Evolutionary conservation across 92 coral and sea anemone species (phyloP), one percentile per base, ranked within the genome.

Genomic region (Porites cylindrica): DNA sequence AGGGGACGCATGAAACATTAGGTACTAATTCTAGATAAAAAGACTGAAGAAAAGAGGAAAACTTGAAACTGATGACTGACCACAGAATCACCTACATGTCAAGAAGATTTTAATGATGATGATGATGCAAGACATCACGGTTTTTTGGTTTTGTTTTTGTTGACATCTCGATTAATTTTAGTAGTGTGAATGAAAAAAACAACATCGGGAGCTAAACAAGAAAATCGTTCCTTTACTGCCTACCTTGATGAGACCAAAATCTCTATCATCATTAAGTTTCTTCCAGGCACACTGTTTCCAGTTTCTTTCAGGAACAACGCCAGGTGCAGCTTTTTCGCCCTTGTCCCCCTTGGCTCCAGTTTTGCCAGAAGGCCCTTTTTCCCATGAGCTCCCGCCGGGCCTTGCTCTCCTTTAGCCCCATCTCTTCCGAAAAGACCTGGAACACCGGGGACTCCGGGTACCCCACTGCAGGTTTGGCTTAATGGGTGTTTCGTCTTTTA

Each of bases 281-380:
- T 58, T 58, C 80, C 80, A 76, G 3, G 51, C 10, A 17, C 65
- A 75, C 14, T 75, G 79, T 23, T 75, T 75, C 79, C 79, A 75
- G 79, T 53, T 75, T 4, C 65, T 75, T 5, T 53, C 47, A 53
- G 78, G 78, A 29, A 74, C 56, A 18, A 52, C 66, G 1, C 24
- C 67, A 6, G 66, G 1, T 1, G 18, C 51, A 23, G 66, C 80
- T 52, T 58, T 12, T 6, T 76, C 80, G 14, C 80, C 80, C 2
- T 75, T 75, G n/a, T 1, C 21, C 1, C 80, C 80, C 2, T 56
- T 51, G n/a, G 78, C 58, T n/a, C 78, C 78, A 13, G 23, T 59
- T 32, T 76, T 76, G 2, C 80, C 67, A 1, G 53, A 52, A 20
- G 80, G 23, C 54, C 67, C 54, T 32, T 53, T 51, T 51, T 75